phyloP scores from a whole-genome alignment of 2,113 vertebrate genomes.

The Sceloporus tristichus region DNA sequence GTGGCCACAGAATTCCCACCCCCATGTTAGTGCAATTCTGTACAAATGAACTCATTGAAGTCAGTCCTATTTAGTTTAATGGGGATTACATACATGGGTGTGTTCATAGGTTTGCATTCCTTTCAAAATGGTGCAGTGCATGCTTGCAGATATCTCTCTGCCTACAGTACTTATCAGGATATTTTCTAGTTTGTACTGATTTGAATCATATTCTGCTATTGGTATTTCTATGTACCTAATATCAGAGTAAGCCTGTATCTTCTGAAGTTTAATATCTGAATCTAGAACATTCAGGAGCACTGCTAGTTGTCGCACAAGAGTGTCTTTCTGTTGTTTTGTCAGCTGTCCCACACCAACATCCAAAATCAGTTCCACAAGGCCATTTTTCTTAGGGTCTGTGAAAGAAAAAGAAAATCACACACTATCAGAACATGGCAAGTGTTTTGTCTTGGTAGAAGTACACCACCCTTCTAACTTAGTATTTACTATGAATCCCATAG shows the following conservation, averaged over 20 bases:
- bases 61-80: not conserved
- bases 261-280: conserved; percentile 84
- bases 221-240: conserved; percentile 82
- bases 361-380: conserved; percentile 91
- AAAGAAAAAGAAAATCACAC: not conserved
- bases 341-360: conserved; percentile 85
- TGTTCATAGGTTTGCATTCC: not conserved
- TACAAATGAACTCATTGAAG: not conserved
- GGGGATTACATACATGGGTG: not conserved
- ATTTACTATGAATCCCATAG: not conserved
- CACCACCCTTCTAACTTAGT: not conserved
- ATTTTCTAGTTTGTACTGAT: not conserved
- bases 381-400: conserved; percentile 77
- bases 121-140: not conserved
- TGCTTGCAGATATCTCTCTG: not conserved
- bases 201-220: not conserved
- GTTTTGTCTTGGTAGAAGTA: not conserved
- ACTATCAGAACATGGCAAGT: conserved; percentile 30
- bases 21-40: too few relatives aligned
- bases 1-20: too few relatives aligned
- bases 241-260: conserved; percentile 86
- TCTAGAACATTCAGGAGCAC: conserved; percentile 87
- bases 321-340: conserved; percentile 85
- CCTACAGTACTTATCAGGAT: not conserved
- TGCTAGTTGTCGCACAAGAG: conserved; percentile 87